A percentile compares a stretch with the other conserved stretches of the same genome.
phyloP scores from a whole-genome alignment of 1,140 invertebrate species.

The Drosophila lacertosa region DNA sequence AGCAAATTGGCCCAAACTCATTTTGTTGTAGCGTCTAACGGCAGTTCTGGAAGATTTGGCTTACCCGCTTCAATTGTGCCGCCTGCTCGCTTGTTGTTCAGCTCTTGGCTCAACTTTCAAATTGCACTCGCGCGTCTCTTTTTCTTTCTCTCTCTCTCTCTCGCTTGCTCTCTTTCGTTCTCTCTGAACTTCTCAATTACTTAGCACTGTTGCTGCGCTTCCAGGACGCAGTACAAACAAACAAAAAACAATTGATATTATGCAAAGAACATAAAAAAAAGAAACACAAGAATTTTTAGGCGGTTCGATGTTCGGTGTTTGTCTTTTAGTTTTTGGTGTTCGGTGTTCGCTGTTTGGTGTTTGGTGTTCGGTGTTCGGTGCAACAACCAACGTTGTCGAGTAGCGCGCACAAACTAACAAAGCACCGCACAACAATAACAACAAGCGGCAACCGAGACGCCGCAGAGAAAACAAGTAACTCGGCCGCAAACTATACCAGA shows the following conservation, averaged over 20 bases:
- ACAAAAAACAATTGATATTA: slow-evolving; percentile 2
- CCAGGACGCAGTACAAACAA: slow-evolving; percentile 5
- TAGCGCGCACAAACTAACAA: slow-evolving; percentile 65
- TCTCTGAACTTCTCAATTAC: background rate
- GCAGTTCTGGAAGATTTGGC: slow-evolving; percentile 36
- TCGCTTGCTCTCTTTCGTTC: background rate
- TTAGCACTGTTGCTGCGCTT: slow-evolving; percentile 12
- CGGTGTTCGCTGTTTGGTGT: slow-evolving; percentile 1
- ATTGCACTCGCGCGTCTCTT: slow-evolving; percentile 26
- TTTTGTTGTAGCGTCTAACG: slow-evolving; percentile 18
- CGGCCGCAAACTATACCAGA: background rate
- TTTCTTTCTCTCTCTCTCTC: background rate
- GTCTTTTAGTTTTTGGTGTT: background rate
- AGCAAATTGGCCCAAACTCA: slow-evolving; percentile 31
- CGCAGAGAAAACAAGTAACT: slow-evolving; percentile 37
- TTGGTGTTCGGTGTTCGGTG: slow-evolving; percentile 25
- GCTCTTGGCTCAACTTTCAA: slow-evolving; percentile 5
- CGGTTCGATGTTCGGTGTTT: slow-evolving; percentile 4
- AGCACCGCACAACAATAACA: slow-evolving; percentile 58
- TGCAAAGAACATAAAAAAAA: slow-evolving; percentile 18
- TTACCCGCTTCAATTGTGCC: slow-evolving; percentile 24
- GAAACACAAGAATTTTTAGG: slow-evolving; percentile 17
- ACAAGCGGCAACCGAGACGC: slow-evolving; percentile 29
- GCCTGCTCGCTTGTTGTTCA: background rate
- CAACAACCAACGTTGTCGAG: slow-evolving; percentile 68